These are phyloP conservation scores for Neofelis nebulosa DNA, from an alignment of 2,113 vertebrate genomes.

Conservation along the genomic window DNA sequence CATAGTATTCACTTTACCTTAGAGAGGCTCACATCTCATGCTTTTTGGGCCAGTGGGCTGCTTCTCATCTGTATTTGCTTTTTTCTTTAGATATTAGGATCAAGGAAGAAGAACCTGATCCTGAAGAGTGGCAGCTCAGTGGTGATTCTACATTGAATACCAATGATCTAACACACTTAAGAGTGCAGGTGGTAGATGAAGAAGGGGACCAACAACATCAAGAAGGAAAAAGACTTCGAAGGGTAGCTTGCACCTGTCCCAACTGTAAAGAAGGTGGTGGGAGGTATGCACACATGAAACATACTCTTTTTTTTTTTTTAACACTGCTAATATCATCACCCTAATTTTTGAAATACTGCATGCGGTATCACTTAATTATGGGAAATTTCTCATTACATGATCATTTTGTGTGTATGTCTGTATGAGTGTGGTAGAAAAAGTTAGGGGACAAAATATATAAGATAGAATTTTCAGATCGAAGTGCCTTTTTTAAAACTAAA, in stretches of 20 bases:
- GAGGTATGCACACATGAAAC: slow-evolving; percentile 87
- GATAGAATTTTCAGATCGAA: slow-evolving; percentile 9
- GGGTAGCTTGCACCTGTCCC: slow-evolving; percentile 98
- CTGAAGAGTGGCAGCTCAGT: slow-evolving; percentile 97
- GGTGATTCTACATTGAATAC: slow-evolving; percentile 97
- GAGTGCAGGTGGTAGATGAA: slow-evolving; percentile 95
- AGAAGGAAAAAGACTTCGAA: slow-evolving; percentile 96
- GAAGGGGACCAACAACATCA: slow-evolving; percentile 95
- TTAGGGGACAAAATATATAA: slow-evolving; percentile 33
- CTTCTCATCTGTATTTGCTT: slow-evolving; percentile 76
- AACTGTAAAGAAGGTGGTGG: slow-evolving; percentile 99
- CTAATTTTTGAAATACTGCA: slow-evolving; percentile 52
- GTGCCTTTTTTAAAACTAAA: slow-evolving; percentile 26
- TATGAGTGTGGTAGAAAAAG: slow-evolving; percentile 44
- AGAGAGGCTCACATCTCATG: slow-evolving; percentile 66
- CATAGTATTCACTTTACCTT: slow-evolving; percentile 32
- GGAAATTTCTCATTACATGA: slow-evolving; percentile 58
- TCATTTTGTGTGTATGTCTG: slow-evolving; percentile 60
- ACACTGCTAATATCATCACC: slow-evolving; percentile 32
- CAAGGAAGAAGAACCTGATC: slow-evolving; percentile 98
- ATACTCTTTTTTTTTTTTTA: not conserved
- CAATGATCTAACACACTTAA: slow-evolving; percentile 96
- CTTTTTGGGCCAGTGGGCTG: slow-evolving; percentile 72
- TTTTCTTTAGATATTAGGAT: slow-evolving; percentile 94
- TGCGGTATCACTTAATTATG: slow-evolving; percentile 53